Evolutionary conservation across 2,888 invertebrate genomes (phyloP), one percentile per base, ranked within the genome.

Genomic region (Ophion obscuratus): DNA sequence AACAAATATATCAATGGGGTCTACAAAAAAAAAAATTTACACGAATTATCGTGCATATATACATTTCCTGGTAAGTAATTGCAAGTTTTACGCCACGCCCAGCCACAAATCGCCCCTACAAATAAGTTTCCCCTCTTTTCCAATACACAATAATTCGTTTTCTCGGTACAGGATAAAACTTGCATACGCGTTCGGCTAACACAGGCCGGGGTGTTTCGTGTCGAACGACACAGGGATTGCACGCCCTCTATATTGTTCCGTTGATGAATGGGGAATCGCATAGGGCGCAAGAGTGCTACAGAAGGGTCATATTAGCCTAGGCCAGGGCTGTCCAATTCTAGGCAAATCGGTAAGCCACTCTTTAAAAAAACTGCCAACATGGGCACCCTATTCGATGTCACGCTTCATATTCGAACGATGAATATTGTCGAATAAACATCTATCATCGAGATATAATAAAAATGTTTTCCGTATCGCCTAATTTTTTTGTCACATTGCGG

Each of bases 261-360:
- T 64, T 76, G 68, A 81, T 53, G 76, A 61, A 61, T 44, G 20
- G 68, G 62, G 31, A 47, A 10, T 31, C n/a, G 70, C 76, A 81
- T 61, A 68, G 40, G 36, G 36, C 53, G 53, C 14, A 64, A 70
- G 53, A 76, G 75, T 71, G 81, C 17, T 24, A 24, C 59, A n/a
- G 61, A 53, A 73, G 84, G 81, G 71, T 59, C 78, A 75, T 64
- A 78, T 85, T 85, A 47, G 82, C 85, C 85, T 85, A 85, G 85
- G 85, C 84, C 36, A 75, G 62, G 78, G 70, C 68, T 71, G 27
- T 71, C 62, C 24, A 68, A 64, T 59, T 75, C 80, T 53, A 31
- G n/a, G 73, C 61, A 59, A 57, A 14, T n/a, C 27, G 14, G 2
- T 31, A 20, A 5, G n/a, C 7, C 20, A 27, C 31, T 61, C 14